Evolutionary conservation across 2,888 invertebrate species (phyloP).

Genomic region (Clepsis dumicolana): DNA sequence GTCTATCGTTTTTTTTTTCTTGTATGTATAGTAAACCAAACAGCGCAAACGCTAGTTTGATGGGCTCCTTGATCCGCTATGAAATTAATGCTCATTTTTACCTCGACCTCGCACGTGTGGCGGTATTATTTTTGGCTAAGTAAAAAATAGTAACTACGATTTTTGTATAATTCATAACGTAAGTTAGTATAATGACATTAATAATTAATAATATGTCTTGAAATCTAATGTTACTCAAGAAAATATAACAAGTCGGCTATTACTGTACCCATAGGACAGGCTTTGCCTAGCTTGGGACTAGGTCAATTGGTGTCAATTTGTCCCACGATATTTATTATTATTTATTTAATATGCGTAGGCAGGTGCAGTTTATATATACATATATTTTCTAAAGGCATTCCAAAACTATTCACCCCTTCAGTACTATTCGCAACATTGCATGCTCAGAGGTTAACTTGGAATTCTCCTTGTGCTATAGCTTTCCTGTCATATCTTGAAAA

Average conservation of each 20-base stretch:
- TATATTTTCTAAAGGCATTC: no score
- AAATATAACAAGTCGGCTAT: background rate
- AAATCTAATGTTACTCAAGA: background rate
- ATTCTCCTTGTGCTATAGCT: no score
- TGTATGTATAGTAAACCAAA: slow-evolving; percentile 30
- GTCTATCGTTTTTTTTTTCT: background rate
- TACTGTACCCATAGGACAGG: no score
- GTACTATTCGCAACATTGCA: no score
- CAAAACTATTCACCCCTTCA: no score
- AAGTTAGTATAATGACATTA: background rate
- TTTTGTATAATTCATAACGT: background rate
- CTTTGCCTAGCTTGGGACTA: no score
- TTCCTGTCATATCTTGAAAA: no score
- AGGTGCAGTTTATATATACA: background rate
- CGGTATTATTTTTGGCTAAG: slow-evolving; percentile 49
- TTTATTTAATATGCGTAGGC: background rate
- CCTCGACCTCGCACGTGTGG: slow-evolving; percentile 59
- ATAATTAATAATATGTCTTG: background rate
- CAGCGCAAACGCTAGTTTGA: slow-evolving; percentile 58
- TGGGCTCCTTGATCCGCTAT: slow-evolving; percentile 74
- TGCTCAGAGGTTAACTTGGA: no score
- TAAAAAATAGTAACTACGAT: slow-evolving; percentile 9
- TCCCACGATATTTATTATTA: no score
- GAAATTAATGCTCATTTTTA: slow-evolving; percentile 77
- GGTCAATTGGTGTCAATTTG: no score